A percentile compares a stretch with the other conserved stretches of the same genome.
These are phyloP conservation scores for Muscina levida DNA, from an alignment of 2,888 invertebrate species.

Conservation along the genomic window DNA sequence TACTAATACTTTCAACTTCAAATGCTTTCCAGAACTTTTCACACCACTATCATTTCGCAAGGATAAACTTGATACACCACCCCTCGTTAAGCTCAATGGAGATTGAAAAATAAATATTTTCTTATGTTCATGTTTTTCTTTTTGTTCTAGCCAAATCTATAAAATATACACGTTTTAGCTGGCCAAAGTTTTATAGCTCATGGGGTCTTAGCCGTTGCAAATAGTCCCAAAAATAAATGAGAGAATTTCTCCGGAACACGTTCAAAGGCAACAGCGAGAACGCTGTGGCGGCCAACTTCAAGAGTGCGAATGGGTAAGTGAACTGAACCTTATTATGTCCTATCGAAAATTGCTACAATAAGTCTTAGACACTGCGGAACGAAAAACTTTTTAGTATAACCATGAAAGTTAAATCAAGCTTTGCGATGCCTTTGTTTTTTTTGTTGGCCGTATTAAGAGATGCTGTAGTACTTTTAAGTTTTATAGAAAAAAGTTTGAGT, in stretches of 20 bases:
- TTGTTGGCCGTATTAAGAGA: background rate
- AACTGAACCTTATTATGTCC: constrained; percentile 6
- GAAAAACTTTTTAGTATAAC: constrained; percentile 39
- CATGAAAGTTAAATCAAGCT: constrained; percentile 46
- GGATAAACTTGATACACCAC: constrained; percentile 7
- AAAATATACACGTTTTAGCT: constrained; percentile 46
- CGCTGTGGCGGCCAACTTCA: background rate
- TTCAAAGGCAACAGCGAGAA: background rate
- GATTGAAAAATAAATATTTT: constrained; percentile 11
- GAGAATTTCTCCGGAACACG: background rate
- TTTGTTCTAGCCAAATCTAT: constrained; percentile 14
- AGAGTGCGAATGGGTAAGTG: background rate
- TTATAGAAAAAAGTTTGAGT: no score
- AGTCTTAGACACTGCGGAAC: background rate
- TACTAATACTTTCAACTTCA: no score
- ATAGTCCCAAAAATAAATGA: constrained; percentile 47
- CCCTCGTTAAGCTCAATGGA: background rate
- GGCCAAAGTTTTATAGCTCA: constrained; percentile 48
- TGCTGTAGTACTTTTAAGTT: no score
- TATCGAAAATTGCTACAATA: background rate
- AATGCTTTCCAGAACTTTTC: no score
- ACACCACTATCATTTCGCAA: no score
- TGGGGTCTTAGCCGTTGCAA: constrained; percentile 29
- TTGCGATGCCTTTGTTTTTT: constrained; percentile 9
- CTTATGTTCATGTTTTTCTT: background rate